Base-by-base conservation (phyloP, 2,888 invertebrate species). In the Caenorhabditis becei region DNA sequence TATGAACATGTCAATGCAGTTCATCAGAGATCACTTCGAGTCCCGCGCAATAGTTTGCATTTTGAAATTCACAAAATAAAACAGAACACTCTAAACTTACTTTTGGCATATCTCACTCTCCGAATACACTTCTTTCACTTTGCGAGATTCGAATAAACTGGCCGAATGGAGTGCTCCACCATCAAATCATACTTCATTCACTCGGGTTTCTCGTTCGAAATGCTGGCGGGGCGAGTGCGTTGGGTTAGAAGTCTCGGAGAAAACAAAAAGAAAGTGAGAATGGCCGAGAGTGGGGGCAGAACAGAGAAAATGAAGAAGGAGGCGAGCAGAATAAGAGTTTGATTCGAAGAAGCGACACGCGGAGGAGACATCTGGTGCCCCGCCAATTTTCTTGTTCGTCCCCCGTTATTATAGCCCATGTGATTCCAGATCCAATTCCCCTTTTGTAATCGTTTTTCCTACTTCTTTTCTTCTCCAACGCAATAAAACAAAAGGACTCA, bases 241-340 rank as follows among this genome's bases (percentile, higher is more conserved):
- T 24, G 47, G 61, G 59, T 32, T 26, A 28, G 18, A 41, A 26
- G 59, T 61, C 69, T 63, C 28, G 28, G 28, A 26, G 49, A 26
- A 53, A 63, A 62, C 53, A 63, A 63, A 41, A 59, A 70, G 58
- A 67, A 67, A 67, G 37, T 44, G 32, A 67, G 41, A 41, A 41
- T 10, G 41, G 41, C 41, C 32, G 23, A 35, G 71, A 71, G n/a
- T n/a, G n/a, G n/a, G n/a, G n/a, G n/a, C n/a, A n/a, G n/a, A 59
- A 49, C 37, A 59, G 47, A 49, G 18, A 51, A 51, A 70, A 62
- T 11, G 49, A 58, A 53, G 35, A 58, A 28, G n/a, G 41, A 41
- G 41, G 41, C 5, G 41, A 41, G 41, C 10, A 14, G 41, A 41
- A 16, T 14, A 61, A 59, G 35, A 20, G 51, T 71, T 54, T 62